Conservation (phyloP, 2,797 vertebrate species). For the Spondyliosoma cantharus region DNA sequence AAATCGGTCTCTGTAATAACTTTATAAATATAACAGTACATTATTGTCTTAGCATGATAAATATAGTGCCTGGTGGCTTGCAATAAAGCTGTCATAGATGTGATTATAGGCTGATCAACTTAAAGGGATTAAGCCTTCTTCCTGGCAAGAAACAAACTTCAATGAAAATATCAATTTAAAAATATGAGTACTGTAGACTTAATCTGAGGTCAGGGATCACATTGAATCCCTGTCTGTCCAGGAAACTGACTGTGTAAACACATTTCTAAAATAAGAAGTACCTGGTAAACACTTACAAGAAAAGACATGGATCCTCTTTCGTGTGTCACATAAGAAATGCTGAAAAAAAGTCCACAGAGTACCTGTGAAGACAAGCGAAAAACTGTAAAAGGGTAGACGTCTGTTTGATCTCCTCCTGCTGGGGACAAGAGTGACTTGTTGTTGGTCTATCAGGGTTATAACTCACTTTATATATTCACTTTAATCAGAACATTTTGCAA, state of each 20-base stretch:
- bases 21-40: not conserved
- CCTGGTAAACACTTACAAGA: conserved; percentile 81
- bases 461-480: not conserved
- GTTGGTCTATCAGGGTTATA: not conserved
- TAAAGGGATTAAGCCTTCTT: not conserved
- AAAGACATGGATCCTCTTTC: conserved; percentile 87
- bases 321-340: conserved; percentile 64
- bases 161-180: not conserved
- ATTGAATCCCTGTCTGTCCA: not conserved
- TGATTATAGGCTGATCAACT: not conserved
- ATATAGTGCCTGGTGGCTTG: not conserved
- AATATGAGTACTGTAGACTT: not conserved
- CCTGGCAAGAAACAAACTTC: not conserved
- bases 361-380: conserved; percentile 58
- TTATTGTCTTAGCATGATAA: not conserved
- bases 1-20: not conserved
- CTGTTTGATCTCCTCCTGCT: not conserved
- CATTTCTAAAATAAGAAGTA: not conserved
- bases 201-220: not conserved
- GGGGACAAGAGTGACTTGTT: not conserved
- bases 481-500: not conserved
- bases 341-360: conserved; percentile 60
- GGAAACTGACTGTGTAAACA: not conserved
- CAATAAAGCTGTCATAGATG: not conserved
- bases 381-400: not conserved